Percentiles rank a stretch among this genome's conserved stretches.
Evolutionary conservation across 2,888 invertebrate genomes (phyloP).

Genomic region (Noctua fimbriata): DNA sequence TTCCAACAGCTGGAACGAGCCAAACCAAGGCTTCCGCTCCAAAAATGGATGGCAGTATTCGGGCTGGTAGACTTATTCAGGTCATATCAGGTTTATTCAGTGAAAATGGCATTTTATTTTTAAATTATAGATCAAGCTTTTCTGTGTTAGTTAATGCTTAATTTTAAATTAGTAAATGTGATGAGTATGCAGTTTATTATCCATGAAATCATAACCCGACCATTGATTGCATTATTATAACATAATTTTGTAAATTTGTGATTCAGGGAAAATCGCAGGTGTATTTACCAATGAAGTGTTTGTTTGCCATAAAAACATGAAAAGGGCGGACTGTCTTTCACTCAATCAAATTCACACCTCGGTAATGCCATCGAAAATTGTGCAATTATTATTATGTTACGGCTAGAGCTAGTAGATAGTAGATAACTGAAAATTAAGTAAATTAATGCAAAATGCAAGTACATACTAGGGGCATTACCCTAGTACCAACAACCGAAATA

Average conservation of each 20-base stretch:
- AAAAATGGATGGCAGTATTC: conserved; percentile 64
- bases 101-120: background rate
- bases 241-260: background rate
- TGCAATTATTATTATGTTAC: conserved; percentile 8
- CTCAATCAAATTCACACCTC: conserved; percentile 3
- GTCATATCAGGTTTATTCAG: background rate
- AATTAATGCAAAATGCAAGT: no score
- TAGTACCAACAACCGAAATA: no score
- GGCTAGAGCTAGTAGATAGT: background rate
- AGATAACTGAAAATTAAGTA: no score
- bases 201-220: background rate
- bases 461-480: no score
- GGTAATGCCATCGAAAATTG: conserved; percentile 10
- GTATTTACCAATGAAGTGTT: conserved; percentile 20
- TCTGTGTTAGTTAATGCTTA: background rate
- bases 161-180: conserved; percentile 25
- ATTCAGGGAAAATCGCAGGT: conserved; percentile 39
- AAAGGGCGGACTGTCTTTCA: conserved; percentile 54
- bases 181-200: background rate
- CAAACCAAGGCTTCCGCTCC: conserved; percentile 18
- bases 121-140: background rate
- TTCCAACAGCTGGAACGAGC: conserved; percentile 33
- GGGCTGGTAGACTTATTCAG: conserved; percentile 50
- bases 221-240: background rate
- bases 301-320: conserved; percentile 58